Evolutionary conservation across 2,113 vertebrate species (phyloP), one percentile per base, ranked within the genome.

Genomic region (Ancistrus triradiatus): DNA sequence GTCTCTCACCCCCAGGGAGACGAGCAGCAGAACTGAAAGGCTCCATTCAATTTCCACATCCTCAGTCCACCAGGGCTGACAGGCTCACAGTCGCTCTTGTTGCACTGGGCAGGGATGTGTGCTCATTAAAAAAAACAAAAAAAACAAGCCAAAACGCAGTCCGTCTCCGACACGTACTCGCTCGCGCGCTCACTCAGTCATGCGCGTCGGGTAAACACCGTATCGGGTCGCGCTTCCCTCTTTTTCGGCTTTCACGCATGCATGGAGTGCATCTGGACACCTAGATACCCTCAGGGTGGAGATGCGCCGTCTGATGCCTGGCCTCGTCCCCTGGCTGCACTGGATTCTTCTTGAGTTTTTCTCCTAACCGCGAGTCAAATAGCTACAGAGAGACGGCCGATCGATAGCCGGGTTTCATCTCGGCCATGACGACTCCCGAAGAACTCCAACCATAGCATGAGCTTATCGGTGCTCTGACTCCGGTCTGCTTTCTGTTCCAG

Each of bases 1-100:
- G 85, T 85, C 88, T 90, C 87, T 89, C 91, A 90, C 88, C 85
- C 88, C 87, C 79, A 73, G 92, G 90, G 91, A 90, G 88, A 92
- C 88, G 81, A 91, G 87, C 86, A 84, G 89, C 79, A 62, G 77
- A 91, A 90, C 74, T 90, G 91, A 89, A 92, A 91, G 82, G 81
- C 89, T 89, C 86, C 86, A 83, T 92, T 90, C 87, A 92, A 90
- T 87, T 91, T 89, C 86, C 85, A 87, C 84, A 86, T 91, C 89
- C 83, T 14, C 75, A 85, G 72, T 77, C 77, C 79, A 70, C 69
- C 65, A 55, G 73, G 77, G 85, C 65, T 85, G 88, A 88, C 83
- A 85, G 85, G 69, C 55, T 5, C 72, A 77, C 40, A 22, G 51
- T 74, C 82, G 77, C 68, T 77, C 77, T 2, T 5, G 72, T 81